Conservation (phyloP, 2,888 invertebrate species). For the Conchocele bisecta region DNA sequence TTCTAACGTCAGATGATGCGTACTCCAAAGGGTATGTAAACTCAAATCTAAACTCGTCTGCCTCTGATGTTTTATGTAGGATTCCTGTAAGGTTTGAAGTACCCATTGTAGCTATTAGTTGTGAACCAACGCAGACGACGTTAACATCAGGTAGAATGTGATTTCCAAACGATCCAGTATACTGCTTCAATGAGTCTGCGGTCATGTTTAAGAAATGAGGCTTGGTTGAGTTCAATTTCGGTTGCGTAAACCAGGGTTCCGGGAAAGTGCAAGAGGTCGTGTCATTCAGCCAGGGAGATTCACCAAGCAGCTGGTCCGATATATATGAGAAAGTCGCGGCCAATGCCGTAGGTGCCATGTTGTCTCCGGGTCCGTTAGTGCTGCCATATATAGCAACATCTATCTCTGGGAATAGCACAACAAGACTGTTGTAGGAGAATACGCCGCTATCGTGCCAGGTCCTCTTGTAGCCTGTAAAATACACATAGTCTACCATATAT, state of each 20-base stretch:
- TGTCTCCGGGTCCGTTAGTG: no score
- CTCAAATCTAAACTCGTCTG: conserved; percentile 37
- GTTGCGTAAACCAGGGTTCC: conserved; percentile 46
- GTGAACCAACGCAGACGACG: not conserved
- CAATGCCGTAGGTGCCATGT: not conserved
- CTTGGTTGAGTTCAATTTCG: not conserved
- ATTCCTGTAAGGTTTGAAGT: conserved; percentile 23
- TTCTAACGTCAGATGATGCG: not conserved
- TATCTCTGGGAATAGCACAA: not conserved
- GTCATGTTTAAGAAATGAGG: not conserved
- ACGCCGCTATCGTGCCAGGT: not conserved
- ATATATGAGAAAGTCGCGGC: conserved; percentile 37
- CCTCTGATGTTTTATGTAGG: conserved; percentile 27
- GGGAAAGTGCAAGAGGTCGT: conserved; percentile 62
- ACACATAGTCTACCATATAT: no score
- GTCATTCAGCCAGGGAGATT: conserved; percentile 62
- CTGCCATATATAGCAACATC: no score
- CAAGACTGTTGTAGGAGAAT: not conserved
- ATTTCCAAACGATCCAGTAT: conserved; percentile 36
- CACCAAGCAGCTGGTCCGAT: conserved; percentile 52
- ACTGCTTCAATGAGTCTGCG: conserved; percentile 2
- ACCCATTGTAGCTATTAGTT: no score
- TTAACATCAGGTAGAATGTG: conserved; percentile 17
- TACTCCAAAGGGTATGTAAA: conserved; percentile 36
- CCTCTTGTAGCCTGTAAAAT: not conserved